Conservation (phyloP, 2,113 vertebrate species). For the Terrapene triunguis region DNA sequence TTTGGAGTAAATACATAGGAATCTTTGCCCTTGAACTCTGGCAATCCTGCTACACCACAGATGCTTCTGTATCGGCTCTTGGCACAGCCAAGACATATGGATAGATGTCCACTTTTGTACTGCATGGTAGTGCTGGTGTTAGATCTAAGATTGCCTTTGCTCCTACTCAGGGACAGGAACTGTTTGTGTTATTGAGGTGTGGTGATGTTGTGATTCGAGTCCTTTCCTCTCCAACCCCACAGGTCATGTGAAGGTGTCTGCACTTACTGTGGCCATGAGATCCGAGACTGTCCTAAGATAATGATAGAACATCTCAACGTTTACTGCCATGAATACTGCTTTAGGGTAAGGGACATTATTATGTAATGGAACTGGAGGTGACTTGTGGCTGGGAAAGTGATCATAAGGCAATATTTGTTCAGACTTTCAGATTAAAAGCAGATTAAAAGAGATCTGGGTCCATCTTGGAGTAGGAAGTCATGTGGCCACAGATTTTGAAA, state of each 20-base stretch:
- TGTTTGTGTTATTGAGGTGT: not conserved
- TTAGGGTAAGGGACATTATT: slow-evolving; percentile 82
- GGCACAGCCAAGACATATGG: not conserved
- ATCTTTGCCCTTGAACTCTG: not conserved
- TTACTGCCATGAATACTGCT: slow-evolving; percentile 88
- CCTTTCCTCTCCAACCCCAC: not conserved
- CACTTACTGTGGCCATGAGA: slow-evolving; percentile 85
- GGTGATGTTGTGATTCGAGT: not conserved
- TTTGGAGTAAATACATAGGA: not conserved
- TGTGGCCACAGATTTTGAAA: not conserved
- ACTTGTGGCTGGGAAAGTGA: not conserved
- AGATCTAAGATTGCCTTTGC: not conserved
- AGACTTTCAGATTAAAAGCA: accelerated
- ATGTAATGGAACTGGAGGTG: not conserved
- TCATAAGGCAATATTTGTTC: not conserved
- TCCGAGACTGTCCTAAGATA: slow-evolving; percentile 89
- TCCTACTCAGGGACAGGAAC: not conserved
- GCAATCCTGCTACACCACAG: not conserved
- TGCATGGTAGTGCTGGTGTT: not conserved
- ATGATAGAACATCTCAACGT: slow-evolving; percentile 91
- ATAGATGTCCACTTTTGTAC: not conserved
- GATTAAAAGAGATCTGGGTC: not conserved
- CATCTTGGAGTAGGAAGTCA: accelerated
- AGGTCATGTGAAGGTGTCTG: slow-evolving; percentile 77
- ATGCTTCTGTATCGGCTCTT: not conserved